Conservation (phyloP, 2,888 invertebrate species). For the Orchesellides sinensis region DNA sequence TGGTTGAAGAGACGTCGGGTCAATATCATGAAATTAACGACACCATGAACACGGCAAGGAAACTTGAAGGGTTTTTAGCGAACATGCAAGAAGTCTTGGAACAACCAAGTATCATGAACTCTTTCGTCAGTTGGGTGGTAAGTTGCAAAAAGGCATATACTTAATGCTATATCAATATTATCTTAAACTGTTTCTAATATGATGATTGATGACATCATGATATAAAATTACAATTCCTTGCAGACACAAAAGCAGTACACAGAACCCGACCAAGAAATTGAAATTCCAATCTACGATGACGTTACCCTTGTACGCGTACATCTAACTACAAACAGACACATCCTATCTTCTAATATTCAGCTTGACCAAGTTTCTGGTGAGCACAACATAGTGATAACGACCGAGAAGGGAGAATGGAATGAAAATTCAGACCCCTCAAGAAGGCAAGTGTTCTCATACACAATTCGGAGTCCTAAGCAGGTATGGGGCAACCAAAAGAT, state of each 20-base stretch:
- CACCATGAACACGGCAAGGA: slow-evolving; percentile 40
- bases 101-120: slow-evolving; percentile 51
- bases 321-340: slow-evolving; percentile 44
- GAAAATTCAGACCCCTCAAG: slow-evolving; percentile 36
- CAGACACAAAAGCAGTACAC: slow-evolving; percentile 54
- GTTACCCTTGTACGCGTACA: slow-evolving; percentile 43
- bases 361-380: slow-evolving; percentile 41
- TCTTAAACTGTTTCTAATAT: not conserved
- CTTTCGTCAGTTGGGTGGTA: slow-evolving; percentile 35
- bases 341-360: slow-evolving; percentile 30
- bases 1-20: slow-evolving; percentile 39
- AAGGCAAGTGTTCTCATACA: slow-evolving; percentile 28
- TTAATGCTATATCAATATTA: not conserved
- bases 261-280: slow-evolving; percentile 19
- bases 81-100: slow-evolving; percentile 27
- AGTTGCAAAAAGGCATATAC: not conserved
- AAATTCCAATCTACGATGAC: slow-evolving; percentile 60
- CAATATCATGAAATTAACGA: slow-evolving; percentile 54
- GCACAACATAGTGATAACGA: not conserved
- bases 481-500: not conserved
- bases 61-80: slow-evolving; percentile 45
- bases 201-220: not conserved
- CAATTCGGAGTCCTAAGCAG: slow-evolving; percentile 24
- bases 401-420: slow-evolving; percentile 44
- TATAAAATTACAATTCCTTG: not conserved